phyloP scores from a whole-genome alignment of 2,797 vertebrate species.

The Lepus oiostolus region DNA sequence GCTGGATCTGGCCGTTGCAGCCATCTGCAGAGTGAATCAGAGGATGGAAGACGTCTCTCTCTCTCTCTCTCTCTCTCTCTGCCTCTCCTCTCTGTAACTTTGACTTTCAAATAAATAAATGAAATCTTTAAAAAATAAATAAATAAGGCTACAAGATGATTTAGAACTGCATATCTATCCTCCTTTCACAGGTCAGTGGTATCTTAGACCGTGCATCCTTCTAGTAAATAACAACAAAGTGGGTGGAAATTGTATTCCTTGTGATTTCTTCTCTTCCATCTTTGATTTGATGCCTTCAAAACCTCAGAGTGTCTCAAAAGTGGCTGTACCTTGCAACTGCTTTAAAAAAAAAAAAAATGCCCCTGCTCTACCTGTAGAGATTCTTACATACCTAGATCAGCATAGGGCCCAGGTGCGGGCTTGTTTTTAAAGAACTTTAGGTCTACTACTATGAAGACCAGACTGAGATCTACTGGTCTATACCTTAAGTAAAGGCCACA shows the following conservation, averaged over 20 bases:
- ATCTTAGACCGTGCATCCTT: not conserved
- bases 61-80: too few species aligned
- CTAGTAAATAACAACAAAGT: not conserved
- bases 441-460: not conserved
- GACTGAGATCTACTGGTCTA: not conserved
- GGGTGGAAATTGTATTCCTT: not conserved
- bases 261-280: not conserved
- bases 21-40: too few species aligned
- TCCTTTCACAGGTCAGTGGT: not conserved
- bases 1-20: too few species aligned
- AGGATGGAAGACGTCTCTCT: too few species aligned
- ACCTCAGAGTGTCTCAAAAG: constrained; percentile 1
- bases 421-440: not conserved
- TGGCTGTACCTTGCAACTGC: not conserved
- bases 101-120: too few species aligned
- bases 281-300: not conserved
- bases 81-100: too few species aligned
- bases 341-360: not conserved
- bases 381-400: not conserved
- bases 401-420: not conserved
- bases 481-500: not conserved
- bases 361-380: not conserved
- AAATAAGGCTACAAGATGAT: not conserved
- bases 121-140: not conserved
- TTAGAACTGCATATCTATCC: not conserved